Conservation (phyloP, 2,113 vertebrate genomes). For the Vicugna pacos region DNA sequence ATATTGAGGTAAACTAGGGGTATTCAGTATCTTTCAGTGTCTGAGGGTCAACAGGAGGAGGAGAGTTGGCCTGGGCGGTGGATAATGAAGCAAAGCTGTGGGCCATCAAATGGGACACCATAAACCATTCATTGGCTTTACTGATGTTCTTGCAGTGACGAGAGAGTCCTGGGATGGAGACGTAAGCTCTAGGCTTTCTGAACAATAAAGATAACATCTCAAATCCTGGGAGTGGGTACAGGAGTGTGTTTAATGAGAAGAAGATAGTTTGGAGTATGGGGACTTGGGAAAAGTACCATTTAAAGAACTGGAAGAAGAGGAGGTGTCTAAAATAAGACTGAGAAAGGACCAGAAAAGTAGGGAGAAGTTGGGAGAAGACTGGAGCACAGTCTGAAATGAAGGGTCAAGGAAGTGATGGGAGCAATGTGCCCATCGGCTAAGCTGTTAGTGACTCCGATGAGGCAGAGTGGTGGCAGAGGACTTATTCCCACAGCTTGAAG, state of each 20-base stretch:
- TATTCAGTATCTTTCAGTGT: not conserved
- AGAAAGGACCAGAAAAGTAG: not conserved
- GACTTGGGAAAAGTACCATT: accelerated
- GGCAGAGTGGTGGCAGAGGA: not conserved
- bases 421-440: accelerated
- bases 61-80: not conserved
- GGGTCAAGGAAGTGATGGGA: not conserved
- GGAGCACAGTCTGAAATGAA: not conserved
- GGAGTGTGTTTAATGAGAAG: no score
- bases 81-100: no score
- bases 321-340: not conserved
- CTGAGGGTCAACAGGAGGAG: not conserved
- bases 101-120: not conserved
- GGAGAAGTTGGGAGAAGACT: no score
- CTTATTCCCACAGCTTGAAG: not conserved
- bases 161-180: not conserved
- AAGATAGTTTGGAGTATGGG: not conserved
- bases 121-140: not conserved
- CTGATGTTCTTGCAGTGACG: not conserved
- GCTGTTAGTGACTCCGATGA: no score
- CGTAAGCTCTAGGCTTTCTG: not conserved
- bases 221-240: accelerated
- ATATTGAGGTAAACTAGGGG: not conserved
- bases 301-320: not conserved
- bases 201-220: not conserved